Base-by-base conservation (phyloP, 2,113 vertebrate species). In the Petromus typicus region DNA sequence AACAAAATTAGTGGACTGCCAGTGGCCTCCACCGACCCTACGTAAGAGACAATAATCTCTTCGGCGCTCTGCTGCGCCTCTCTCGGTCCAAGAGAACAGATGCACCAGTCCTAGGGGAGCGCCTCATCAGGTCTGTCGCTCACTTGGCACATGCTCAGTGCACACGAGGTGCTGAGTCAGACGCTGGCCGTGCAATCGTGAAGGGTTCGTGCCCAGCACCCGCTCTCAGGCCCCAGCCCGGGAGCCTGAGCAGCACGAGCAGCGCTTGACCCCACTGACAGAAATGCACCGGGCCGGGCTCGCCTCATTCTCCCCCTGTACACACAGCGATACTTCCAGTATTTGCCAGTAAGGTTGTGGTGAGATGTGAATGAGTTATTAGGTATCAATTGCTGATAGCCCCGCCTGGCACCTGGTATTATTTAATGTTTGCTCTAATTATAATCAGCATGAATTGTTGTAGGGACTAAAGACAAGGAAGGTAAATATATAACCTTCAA, bases 31-130 rank as follows among this genome's bases (percentile, higher is more conserved):
- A 25, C 27, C 51, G 73, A 48, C 66, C 14, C 43, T 64, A 18
- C 27, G 3, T 51, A 82, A 71, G 16, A 89, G 51, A 90, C 18
- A 17, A 61, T 43, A 5, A 2, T 45, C 54, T 37, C 23, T 61
- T 54, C 34, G 66, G 81, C 88, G 34, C 18, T 90, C 78, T 78
- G 17, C 59, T 2, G 30, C n/a, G 3, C 56, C 40, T 7, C 4
- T 84, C 79, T 76, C 34, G 59, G 40, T 91, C 63, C 63, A 69
- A 88, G 22, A 57, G 85, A 91, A 51, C 71, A 84, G 80, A 71
- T 48, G 37, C 63, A 7, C 43, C 30, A 32, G 32, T 34, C 37
- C 71, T 2, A 86, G 30, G 89, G 30, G 80, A 71, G 5, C 25
- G 30, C 79, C 51, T 95, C 69, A 22, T 45, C 37, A 8, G 43